Base-by-base conservation (phyloP, 2,113 vertebrate genomes). In the Cheilinus undulatus region DNA sequence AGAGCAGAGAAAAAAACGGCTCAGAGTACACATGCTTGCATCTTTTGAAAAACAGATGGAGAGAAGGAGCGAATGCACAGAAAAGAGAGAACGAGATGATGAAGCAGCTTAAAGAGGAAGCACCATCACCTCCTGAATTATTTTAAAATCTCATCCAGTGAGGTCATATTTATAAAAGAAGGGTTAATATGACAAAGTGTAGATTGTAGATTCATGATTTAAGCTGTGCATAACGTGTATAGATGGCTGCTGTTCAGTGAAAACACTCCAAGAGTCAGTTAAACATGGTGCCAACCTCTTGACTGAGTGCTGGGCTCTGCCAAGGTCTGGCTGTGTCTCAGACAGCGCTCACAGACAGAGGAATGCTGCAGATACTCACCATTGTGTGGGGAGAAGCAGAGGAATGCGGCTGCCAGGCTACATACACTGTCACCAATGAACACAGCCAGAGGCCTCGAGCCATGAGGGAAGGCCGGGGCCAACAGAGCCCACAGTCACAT, bases 331-430 rank as follows among this genome's bases (percentile, higher is more conserved):
- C 81, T 76, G 57, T 58, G 8, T 80, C 85, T 86, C 88, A 91
- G 90, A 91, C 90, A 89, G 82, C 67, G 67, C 77, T 84, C 89
- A 81, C 85, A 90, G 88, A 87, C 88, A 87, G 73, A 88, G 89
- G 91, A 92, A 93, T 92, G 90, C 89, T 87, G 87, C 85, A 88
- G 88, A 89, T 78, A 83, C 83, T 85, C 74, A 67, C 85, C 85
- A 90, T 90, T 92, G 91, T 92, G 90, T 89, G 68, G 84, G 74
- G 75, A 89, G 72, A 85, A 80, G 85, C 86, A 89, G 75, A 89
- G 90, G 90, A 92, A 92, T 92, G 91, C 86, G 87, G 84, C 91
- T 84, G 85, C 79, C 87, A 78, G 75, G 86, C 85, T 85, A 57
- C 83, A 56, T 72, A 85, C 77, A 86, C 82, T 63, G 78, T 85